phyloP scores from a whole-genome alignment of 1,140 invertebrate species.

The Apis laboriosa region DNA sequence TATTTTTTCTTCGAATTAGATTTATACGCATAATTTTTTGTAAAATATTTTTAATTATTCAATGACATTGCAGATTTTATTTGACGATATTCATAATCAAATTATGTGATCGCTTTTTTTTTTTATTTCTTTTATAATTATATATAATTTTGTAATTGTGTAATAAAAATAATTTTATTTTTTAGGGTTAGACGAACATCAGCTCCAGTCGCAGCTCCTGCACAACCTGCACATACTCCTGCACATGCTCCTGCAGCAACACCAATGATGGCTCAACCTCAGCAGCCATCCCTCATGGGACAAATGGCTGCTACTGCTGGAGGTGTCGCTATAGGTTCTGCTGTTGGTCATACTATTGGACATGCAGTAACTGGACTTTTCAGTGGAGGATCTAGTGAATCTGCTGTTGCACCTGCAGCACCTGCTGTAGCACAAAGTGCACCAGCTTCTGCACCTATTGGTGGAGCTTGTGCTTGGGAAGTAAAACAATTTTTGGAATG shows the following conservation, averaged over 20 bases:
- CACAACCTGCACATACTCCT: slow-evolving; percentile 66
- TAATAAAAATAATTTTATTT: slow-evolving; percentile 4
- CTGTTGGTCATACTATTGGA: slow-evolving; percentile 93
- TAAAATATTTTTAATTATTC: slow-evolving; percentile 16
- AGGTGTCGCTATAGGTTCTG: slow-evolving; percentile 93
- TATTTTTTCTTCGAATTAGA: slow-evolving; percentile 44
- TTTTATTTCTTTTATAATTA: not conserved
- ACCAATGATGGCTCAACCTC: slow-evolving; percentile 83
- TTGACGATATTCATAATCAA: slow-evolving; percentile 45
- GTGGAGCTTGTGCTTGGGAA: slow-evolving; percentile 92
- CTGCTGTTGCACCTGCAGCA: slow-evolving; percentile 78
- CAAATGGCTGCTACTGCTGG: slow-evolving; percentile 96
- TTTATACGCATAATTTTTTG: not conserved
- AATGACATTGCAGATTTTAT: slow-evolving; percentile 42
- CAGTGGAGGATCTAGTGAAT: slow-evolving; percentile 84
- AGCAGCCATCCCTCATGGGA: slow-evolving; percentile 86
- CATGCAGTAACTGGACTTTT: slow-evolving; percentile 92
- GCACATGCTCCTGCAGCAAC: slow-evolving; percentile 74
- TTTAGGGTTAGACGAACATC: slow-evolving; percentile 76
- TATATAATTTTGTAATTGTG: not conserved
- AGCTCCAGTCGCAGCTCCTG: slow-evolving; percentile 76
- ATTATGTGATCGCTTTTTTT: not conserved
- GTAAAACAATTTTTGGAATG: slow-evolving; percentile 94
- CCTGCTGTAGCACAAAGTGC: slow-evolving; percentile 66
- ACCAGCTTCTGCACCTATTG: slow-evolving; percentile 79